phyloP scores from a whole-genome alignment of 2,888 invertebrate genomes.

The Amaurobius ferox region DNA sequence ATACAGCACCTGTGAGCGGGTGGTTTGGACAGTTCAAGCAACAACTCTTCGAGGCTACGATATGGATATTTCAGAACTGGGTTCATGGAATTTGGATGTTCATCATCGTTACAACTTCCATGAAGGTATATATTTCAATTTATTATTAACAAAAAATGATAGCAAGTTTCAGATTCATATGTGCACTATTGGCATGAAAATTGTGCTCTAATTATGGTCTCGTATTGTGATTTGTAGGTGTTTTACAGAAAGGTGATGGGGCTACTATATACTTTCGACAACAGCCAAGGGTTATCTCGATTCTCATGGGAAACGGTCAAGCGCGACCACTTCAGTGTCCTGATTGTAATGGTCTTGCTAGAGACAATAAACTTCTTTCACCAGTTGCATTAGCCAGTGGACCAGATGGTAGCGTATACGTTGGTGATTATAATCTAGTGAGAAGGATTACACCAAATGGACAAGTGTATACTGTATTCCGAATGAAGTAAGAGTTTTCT shows the following conservation, averaged over 20 bases:
- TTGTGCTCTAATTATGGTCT: no score
- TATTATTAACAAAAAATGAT: no score
- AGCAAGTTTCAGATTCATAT: no score
- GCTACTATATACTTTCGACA: slow-evolving; percentile 95
- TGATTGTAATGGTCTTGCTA: slow-evolving; percentile 88
- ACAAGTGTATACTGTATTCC: slow-evolving; percentile 86
- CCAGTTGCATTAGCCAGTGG: slow-evolving; percentile 95
- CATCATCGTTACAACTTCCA: slow-evolving; percentile 99
- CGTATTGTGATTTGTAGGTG: slow-evolving; percentile 81
- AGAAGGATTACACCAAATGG: slow-evolving; percentile 91
- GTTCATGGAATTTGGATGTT: slow-evolving; percentile 98
- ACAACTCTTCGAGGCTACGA: slow-evolving; percentile 96
- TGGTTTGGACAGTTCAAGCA: slow-evolving; percentile 97
- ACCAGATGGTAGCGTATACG: slow-evolving; percentile 94
- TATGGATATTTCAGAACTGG: slow-evolving; percentile 97
- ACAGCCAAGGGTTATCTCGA: slow-evolving; percentile 92
- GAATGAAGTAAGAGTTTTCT: slow-evolving; percentile 87
- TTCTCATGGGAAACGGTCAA: slow-evolving; percentile 93
- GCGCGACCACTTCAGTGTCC: slow-evolving; percentile 84
- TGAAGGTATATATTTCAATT: slow-evolving; percentile 92
- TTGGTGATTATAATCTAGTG: slow-evolving; percentile 96
- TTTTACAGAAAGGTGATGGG: slow-evolving; percentile 97
- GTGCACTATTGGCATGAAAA: no score
- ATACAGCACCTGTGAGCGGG: slow-evolving; percentile 92
- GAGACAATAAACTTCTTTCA: slow-evolving; percentile 88